A percentile compares a stretch with the other conserved stretches of the same genome.
Evolutionary conservation across 2,113 vertebrate species (phyloP).

Genomic region (Ellobius talpinus): DNA sequence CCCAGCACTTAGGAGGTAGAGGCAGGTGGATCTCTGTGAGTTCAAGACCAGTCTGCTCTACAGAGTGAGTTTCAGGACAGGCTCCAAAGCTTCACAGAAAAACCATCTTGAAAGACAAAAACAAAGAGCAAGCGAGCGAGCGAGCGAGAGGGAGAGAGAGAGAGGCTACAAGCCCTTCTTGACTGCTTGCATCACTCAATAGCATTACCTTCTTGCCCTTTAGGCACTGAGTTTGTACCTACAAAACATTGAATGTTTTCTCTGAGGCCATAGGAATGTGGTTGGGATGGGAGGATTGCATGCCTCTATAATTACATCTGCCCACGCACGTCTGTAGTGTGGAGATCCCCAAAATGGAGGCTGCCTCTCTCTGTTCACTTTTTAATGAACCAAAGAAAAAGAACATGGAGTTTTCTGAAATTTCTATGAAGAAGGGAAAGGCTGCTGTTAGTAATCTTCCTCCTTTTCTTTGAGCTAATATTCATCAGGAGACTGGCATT

Average conservation of each 20-base stretch:
- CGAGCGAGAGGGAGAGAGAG: too few relatives aligned
- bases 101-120: too few relatives aligned
- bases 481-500: constrained; percentile 8
- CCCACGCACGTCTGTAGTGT: neutral
- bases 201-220: neutral
- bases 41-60: too few relatives aligned
- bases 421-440: constrained; percentile 46
- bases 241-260: neutral
- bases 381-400: constrained; percentile 61
- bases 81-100: too few relatives aligned
- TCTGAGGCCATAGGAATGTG: neutral
- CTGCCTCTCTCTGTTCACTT: constrained; percentile 56
- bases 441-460: constrained; percentile 56
- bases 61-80: too few relatives aligned
- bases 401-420: constrained; percentile 29
- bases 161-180: too few relatives aligned
- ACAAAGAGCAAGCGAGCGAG: too few relatives aligned
- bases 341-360: constrained; percentile 22
- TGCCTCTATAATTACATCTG: constrained; percentile 15
- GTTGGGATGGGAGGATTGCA: neutral
- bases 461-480: constrained; percentile 39
- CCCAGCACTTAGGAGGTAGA: too few relatives aligned
- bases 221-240: neutral
- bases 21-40: too few relatives aligned
- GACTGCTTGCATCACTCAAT: neutral